Percentiles rank a stretch among this genome's conserved stretches.
These are phyloP conservation scores for Perizoma affinitatum DNA, from an alignment of 2,888 invertebrate species.

Conservation along the genomic window DNA sequence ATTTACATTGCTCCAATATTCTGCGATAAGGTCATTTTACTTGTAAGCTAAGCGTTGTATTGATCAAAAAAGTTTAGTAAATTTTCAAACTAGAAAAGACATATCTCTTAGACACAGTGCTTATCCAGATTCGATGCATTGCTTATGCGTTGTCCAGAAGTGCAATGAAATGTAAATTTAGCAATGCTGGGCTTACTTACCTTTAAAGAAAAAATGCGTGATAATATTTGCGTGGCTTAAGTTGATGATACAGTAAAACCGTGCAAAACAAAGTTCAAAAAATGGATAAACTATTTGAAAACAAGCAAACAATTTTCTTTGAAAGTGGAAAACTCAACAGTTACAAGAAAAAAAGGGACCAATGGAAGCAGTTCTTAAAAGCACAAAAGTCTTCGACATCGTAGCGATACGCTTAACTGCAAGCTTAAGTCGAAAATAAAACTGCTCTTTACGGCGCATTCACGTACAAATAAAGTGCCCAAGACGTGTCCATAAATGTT, in stretches of 20 bases:
- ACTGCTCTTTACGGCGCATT: background rate
- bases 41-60: background rate
- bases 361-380: background rate
- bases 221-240: too few relatives aligned
- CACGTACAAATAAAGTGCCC: background rate
- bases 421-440: slow-evolving; percentile 8
- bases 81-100: too few relatives aligned
- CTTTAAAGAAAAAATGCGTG: too few relatives aligned
- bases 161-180: too few relatives aligned
- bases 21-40: slow-evolving; percentile 13
- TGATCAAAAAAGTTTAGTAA: background rate
- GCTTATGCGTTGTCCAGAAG: too few relatives aligned
- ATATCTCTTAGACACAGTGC: too few relatives aligned
- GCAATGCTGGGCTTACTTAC: too few relatives aligned
- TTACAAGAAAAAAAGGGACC: background rate
- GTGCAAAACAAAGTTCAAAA: background rate
- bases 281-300: background rate
- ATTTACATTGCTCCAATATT: slow-evolving; percentile 23
- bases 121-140: too few relatives aligned
- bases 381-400: slow-evolving; percentile 7
- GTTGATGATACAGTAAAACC: too few relatives aligned
- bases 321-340: background rate
- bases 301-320: background rate
- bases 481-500: background rate
- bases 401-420: slow-evolving; percentile 6